Percentiles rank a stretch among this genome's conserved stretches.
These are phyloP conservation scores for Diglossa cyanea DNA, from an alignment of 2,797 vertebrate genomes.

Conservation along the genomic window DNA sequence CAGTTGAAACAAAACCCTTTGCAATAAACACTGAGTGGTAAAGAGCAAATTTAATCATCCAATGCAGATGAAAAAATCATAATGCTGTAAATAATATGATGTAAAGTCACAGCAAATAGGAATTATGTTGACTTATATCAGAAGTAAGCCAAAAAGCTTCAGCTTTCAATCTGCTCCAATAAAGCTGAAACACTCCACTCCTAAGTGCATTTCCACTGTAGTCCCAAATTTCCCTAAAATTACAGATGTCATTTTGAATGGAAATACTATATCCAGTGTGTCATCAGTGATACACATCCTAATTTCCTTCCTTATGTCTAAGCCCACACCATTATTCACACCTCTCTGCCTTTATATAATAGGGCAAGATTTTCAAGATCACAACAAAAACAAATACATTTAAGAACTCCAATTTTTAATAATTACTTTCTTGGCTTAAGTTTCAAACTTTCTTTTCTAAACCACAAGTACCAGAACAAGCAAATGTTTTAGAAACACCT, in stretches of 20 bases:
- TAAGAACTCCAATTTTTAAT: neutral
- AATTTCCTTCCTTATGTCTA: neutral
- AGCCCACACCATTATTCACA: neutral
- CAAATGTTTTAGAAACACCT: neutral
- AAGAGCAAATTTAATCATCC: conserved; percentile 38
- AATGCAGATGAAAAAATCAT: conserved; percentile 39
- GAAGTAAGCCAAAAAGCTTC: conserved; percentile 43
- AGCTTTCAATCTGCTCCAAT: conserved; percentile 45
- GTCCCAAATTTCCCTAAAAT: neutral
- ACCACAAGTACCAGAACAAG: neutral
- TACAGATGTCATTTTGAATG: conserved; percentile 16
- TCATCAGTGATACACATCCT: neutral
- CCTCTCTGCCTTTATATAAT: neutral
- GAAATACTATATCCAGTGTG: neutral
- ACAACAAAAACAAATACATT: neutral
- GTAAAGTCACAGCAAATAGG: conserved; percentile 10
- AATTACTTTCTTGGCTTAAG: neutral
- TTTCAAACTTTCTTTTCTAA: neutral
- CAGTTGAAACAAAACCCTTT: neutral
- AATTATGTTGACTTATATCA: conserved; percentile 57
- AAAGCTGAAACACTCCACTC: neutral
- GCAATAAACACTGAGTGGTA: neutral
- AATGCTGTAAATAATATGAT: conserved; percentile 51
- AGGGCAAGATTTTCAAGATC: neutral
- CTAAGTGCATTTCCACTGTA: neutral